phyloP scores from a whole-genome alignment of 2,113 vertebrate species.

The Hiodon alosoides region DNA sequence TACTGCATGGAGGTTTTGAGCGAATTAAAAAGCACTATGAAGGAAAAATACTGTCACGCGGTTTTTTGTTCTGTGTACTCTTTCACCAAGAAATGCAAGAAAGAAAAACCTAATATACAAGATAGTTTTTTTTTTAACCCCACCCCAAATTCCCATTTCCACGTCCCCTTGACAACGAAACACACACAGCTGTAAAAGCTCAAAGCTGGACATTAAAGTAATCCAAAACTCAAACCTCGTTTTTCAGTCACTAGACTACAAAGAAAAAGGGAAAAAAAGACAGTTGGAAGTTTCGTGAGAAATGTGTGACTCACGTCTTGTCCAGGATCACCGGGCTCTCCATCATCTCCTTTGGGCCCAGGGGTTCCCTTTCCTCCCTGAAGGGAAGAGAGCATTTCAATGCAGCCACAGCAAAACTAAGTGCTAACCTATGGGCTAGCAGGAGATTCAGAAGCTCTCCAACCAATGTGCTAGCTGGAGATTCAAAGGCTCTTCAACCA shows the following conservation, averaged over 20 bases:
- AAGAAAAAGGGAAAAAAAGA: neutral
- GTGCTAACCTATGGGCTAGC: too few relatives aligned
- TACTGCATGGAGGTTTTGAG: too few relatives aligned
- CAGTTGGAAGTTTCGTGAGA: neutral
- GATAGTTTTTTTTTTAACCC: neutral
- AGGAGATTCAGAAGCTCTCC: too few relatives aligned
- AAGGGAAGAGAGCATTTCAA: neutral
- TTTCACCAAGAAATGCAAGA: neutral
- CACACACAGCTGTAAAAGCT: neutral
- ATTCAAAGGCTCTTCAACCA: too few relatives aligned
- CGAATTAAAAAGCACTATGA: neutral
- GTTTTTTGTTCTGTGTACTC: neutral
- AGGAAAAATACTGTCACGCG: neutral
- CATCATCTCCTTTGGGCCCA: conserved; percentile 5
- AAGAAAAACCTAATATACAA: neutral
- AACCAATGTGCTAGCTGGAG: too few relatives aligned
- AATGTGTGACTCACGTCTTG: neutral
- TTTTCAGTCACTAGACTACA: neutral
- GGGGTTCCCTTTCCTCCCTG: neutral
- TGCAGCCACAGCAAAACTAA: neutral
- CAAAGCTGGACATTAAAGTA: neutral
- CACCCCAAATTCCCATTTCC: neutral
- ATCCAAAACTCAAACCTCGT: neutral
- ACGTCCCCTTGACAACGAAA: neutral
- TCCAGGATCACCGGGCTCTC: neutral